Evolutionary conservation across 2,113 vertebrate genomes (phyloP).

Genomic region (Chauna torquata): DNA sequence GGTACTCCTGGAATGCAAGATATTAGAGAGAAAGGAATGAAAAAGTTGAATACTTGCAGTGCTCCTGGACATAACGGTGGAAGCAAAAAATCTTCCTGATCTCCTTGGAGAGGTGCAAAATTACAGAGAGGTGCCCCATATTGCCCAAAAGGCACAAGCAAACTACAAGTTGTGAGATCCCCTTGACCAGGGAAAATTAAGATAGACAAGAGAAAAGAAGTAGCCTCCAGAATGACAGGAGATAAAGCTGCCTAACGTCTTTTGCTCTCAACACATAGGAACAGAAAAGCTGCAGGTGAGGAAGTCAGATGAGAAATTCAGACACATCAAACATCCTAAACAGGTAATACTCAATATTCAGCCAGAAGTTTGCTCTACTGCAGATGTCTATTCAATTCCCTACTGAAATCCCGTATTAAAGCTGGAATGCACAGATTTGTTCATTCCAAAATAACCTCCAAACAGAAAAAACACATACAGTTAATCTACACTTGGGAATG

Average conservation of each 20-base stretch:
- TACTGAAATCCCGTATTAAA: neutral
- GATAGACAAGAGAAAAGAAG: neutral
- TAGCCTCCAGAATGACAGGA: neutral
- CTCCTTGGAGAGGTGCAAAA: neutral
- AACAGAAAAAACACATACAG: neutral
- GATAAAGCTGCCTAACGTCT: neutral
- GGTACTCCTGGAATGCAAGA: neutral
- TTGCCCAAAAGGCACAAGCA: neutral
- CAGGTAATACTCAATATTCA: neutral
- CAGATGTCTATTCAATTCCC: neutral
- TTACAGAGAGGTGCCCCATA: neutral
- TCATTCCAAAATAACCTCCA: neutral
- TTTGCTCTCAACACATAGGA: neutral
- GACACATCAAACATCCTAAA: neutral
- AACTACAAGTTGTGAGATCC: neutral
- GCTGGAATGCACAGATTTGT: neutral
- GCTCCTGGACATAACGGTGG: neutral
- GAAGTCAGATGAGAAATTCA: neutral
- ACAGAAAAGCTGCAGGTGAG: neutral
- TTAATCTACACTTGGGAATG: neutral
- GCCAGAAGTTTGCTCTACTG: neutral
- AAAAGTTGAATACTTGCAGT: neutral
- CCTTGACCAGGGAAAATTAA: neutral
- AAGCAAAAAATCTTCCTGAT: neutral
- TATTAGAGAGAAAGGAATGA: neutral